phyloP scores from a whole-genome alignment of 2,113 vertebrate species.

The Myrmecophaga tridactyla region DNA sequence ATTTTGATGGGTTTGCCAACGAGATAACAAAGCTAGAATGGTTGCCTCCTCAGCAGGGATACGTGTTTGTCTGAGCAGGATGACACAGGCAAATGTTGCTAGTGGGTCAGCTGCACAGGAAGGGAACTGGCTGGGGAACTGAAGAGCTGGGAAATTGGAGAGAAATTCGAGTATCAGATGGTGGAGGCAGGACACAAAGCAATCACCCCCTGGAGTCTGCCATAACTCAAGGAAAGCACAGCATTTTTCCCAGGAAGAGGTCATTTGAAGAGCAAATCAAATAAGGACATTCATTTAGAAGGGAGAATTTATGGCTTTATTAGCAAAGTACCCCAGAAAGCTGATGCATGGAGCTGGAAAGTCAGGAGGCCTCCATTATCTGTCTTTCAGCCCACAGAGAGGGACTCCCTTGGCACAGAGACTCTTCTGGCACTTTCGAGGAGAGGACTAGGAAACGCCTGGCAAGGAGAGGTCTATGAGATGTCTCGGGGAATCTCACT shows the following conservation, averaged over 20 bases:
- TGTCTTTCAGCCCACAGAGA: background rate
- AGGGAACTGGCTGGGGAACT: slow-evolving; percentile 65
- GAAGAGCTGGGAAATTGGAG: slow-evolving; percentile 70
- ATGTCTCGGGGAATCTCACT: background rate
- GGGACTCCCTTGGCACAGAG: background rate
- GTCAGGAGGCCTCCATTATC: background rate
- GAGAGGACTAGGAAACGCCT: background rate
- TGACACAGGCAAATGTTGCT: slow-evolving; percentile 55
- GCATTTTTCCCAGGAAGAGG: background rate
- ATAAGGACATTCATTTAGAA: slow-evolving; percentile 32
- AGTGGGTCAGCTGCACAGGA: slow-evolving; percentile 42
- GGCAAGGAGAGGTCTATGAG: background rate
- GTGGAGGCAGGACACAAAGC: slow-evolving; percentile 48
- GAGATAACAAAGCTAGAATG: background rate
- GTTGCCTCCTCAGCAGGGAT: background rate
- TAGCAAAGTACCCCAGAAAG: background rate
- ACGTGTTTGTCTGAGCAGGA: slow-evolving; percentile 44
- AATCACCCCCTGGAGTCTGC: slow-evolving; percentile 24
- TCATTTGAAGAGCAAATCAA: slow-evolving; percentile 63
- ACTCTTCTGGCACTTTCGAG: background rate
- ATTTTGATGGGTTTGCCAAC: slow-evolving; percentile 6
- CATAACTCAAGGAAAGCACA: slow-evolving; percentile 40
- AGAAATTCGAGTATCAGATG: slow-evolving; percentile 69
- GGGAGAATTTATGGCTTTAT: slow-evolving; percentile 52
- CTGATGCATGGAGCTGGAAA: background rate